phyloP scores from a whole-genome alignment of 1,140 invertebrate genomes.

The Carcinoscorpius rotundicauda region DNA sequence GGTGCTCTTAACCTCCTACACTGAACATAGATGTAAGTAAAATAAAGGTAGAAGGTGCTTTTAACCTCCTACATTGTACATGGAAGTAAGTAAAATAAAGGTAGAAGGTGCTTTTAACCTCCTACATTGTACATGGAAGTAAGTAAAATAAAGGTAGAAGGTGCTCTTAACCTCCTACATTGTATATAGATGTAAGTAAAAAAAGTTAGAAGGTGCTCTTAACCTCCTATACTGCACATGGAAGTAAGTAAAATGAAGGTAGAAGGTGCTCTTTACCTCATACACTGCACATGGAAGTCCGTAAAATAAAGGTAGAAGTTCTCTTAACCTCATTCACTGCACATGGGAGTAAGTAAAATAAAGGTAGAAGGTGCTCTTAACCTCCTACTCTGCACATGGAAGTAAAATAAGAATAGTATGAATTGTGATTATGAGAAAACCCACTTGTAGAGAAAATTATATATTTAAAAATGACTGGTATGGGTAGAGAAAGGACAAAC shows the following conservation, averaged over 20 bases:
- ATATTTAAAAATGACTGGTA: no score
- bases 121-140: conserved; percentile 91
- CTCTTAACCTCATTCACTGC: no score
- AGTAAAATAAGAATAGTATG: conserved; percentile 31
- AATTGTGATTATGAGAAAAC: no score
- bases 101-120: conserved; percentile 92
- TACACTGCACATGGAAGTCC: conserved; percentile 86
- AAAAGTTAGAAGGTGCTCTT: no score
- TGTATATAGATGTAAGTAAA: conserved; percentile 97
- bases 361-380: conserved; percentile 90
- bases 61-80: conserved; percentile 72
- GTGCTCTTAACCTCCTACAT: conserved; percentile 85
- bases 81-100: no score
- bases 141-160: conserved; percentile 71
- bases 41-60: conserved; percentile 3
- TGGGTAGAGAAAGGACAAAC: no score
- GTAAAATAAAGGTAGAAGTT: no score
- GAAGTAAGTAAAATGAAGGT: conserved; percentile 40
- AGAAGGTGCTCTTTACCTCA: conserved; percentile 85
- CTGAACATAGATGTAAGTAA: conserved; percentile 71
- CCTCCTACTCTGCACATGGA: conserved; percentile 89
- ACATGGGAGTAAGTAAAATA: conserved; percentile 4
- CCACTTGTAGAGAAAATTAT: no score
- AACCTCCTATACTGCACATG: no score
- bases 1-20: conserved; percentile 89